phyloP scores from a whole-genome alignment of 2,113 vertebrate species.

The Rallus limicola region DNA sequence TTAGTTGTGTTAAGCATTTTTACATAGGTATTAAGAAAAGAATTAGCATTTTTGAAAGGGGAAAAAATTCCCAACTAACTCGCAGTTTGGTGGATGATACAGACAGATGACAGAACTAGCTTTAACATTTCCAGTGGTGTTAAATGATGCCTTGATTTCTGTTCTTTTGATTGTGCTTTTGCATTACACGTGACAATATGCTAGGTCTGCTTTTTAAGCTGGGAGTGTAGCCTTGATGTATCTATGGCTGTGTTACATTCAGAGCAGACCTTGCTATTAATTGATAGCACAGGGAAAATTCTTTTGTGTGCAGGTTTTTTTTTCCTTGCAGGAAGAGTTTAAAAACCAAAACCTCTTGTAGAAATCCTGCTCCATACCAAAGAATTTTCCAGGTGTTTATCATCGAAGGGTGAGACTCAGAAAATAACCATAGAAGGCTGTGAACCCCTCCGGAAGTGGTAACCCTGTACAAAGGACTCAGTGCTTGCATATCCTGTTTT shows the following conservation, averaged over 20 bases:
- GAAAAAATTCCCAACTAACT: fast-evolving
- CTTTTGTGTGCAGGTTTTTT: background rate
- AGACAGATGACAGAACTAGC: background rate
- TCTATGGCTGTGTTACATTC: background rate
- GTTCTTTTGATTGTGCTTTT: background rate
- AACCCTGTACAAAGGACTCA: background rate
- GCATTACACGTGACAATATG: background rate
- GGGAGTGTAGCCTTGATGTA: background rate
- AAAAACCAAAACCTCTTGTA: background rate
- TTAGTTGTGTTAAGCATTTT: background rate
- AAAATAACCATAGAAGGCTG: background rate
- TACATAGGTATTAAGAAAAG: background rate
- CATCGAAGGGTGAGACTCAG: background rate
- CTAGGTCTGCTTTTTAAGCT: background rate
- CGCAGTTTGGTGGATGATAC: background rate
- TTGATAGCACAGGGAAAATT: background rate
- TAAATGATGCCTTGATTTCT: background rate
- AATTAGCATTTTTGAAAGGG: background rate
- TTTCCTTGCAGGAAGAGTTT: background rate
- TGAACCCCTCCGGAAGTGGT: background rate
- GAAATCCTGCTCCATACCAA: background rate
- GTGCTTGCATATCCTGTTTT: background rate
- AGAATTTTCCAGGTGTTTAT: background rate
- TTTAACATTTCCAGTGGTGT: background rate
- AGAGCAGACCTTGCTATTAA: background rate